Conservation (phyloP, 2,888 invertebrate species). For the Drosophila fungiperda region DNA sequence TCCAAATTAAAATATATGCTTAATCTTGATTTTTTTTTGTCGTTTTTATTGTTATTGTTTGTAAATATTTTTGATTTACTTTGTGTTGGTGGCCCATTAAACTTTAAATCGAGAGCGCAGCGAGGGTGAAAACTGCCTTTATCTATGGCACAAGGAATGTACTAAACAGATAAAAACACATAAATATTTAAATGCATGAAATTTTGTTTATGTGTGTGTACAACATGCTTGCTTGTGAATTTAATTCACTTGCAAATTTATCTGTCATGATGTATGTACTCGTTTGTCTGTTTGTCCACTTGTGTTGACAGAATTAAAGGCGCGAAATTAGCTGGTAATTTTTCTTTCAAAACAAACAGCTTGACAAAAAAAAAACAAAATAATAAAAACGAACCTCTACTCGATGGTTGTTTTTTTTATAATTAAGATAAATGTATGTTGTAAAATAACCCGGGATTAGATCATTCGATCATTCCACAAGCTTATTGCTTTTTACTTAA, state of each 20-base stretch:
- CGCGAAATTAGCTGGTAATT: not conserved
- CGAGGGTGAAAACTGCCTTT: not conserved
- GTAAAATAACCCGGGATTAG: too few species aligned
- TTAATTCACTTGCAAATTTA: not conserved
- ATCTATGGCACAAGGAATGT: not conserved
- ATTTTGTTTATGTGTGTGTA: not conserved
- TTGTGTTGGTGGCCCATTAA: slow-evolving; percentile 2
- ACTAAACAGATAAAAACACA: not conserved
- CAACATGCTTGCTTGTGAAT: not conserved
- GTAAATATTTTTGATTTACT: slow-evolving; percentile 7
- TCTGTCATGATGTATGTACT: slow-evolving; percentile 2
- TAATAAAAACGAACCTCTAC: too few species aligned
- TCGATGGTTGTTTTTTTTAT: not conserved
- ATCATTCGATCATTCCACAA: not conserved
- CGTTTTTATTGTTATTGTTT: not conserved
- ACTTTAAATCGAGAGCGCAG: slow-evolving; percentile 1
- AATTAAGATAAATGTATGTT: not conserved
- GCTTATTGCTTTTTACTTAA: not conserved
- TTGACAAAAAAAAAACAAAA: not conserved
- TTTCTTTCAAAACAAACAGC: not conserved
- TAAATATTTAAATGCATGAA: not conserved
- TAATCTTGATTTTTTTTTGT: not conserved
- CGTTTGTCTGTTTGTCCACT: not conserved
- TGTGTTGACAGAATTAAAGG: not conserved
- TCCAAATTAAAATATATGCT: slow-evolving; percentile 4